Conservation (phyloP, 2,113 vertebrate genomes). For the Lates calcarifer region DNA sequence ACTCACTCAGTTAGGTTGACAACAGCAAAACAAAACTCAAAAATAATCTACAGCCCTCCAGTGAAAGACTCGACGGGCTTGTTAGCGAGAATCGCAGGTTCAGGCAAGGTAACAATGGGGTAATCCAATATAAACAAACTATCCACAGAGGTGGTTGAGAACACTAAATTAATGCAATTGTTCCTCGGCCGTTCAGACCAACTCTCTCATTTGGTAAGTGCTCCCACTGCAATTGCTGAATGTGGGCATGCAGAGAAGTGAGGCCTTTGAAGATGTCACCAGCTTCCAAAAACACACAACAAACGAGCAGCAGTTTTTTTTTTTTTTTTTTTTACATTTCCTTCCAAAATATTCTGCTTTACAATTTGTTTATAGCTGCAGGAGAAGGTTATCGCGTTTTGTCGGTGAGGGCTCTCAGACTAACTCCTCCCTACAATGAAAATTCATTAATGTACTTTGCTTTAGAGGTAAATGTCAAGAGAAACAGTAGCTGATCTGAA, state of each 20-base stretch:
- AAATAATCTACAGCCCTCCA: conserved; percentile 9
- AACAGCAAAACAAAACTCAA: conserved; percentile 31
- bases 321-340: background rate
- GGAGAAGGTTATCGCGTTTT: background rate
- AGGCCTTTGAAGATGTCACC: conserved; percentile 40
- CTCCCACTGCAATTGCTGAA: conserved; percentile 27
- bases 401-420: background rate
- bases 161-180: conserved; percentile 56
- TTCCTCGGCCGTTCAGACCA: conserved; percentile 38
- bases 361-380: background rate
- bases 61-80: conserved; percentile 24
- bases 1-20: conserved; percentile 22
- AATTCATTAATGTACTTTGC: conserved; percentile 13
- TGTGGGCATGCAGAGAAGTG: conserved; percentile 12
- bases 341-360: background rate
- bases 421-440: conserved; percentile 18
- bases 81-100: conserved; percentile 34
- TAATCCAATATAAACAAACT: conserved; percentile 57
- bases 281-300: conserved; percentile 1
- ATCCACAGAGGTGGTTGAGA: conserved; percentile 47
- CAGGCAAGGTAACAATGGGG: conserved; percentile 34
- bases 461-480: conserved; percentile 20
- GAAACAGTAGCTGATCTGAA: background rate
- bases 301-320: background rate
- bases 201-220: conserved; percentile 52